Conservation (phyloP, 2,113 vertebrate species). For the Sander lucioperca region DNA sequence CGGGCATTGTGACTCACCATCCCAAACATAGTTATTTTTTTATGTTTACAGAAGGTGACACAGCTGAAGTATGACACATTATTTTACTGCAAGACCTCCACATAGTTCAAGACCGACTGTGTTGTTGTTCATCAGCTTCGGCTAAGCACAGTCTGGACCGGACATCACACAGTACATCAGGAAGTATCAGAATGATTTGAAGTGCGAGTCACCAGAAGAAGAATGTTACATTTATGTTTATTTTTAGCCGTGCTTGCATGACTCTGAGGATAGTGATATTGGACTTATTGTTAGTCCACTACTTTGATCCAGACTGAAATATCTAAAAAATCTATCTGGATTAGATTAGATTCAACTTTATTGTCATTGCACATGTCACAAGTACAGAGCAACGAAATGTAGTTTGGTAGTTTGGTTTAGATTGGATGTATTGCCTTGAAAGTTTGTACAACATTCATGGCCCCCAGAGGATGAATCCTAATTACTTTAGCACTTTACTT, state of each 20-base stretch:
- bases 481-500: not conserved
- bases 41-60: slow-evolving; percentile 63
- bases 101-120: not conserved
- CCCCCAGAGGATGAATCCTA: not conserved
- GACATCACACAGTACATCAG: slow-evolving; percentile 70
- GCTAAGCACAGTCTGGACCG: slow-evolving; percentile 52
- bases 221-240: not conserved
- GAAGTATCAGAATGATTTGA: slow-evolving; percentile 41
- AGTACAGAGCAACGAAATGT: too few species aligned
- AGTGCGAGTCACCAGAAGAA: slow-evolving; percentile 3
- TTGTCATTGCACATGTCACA: too few species aligned
- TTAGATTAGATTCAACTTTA: too few species aligned
- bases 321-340: not conserved
- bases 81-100: slow-evolving; percentile 32
- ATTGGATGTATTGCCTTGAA: not conserved
- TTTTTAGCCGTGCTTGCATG: not conserved
- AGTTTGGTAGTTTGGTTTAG: too few species aligned
- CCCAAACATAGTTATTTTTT: slow-evolving; percentile 57
- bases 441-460: not conserved
- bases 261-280: not conserved
- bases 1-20: slow-evolving; percentile 67
- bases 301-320: not conserved
- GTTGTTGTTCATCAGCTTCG: slow-evolving; percentile 10
- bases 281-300: not conserved
- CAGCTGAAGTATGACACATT: slow-evolving; percentile 50